Base-by-base conservation (phyloP, 2,113 vertebrate species). In the Delphinapterus leucas region DNA sequence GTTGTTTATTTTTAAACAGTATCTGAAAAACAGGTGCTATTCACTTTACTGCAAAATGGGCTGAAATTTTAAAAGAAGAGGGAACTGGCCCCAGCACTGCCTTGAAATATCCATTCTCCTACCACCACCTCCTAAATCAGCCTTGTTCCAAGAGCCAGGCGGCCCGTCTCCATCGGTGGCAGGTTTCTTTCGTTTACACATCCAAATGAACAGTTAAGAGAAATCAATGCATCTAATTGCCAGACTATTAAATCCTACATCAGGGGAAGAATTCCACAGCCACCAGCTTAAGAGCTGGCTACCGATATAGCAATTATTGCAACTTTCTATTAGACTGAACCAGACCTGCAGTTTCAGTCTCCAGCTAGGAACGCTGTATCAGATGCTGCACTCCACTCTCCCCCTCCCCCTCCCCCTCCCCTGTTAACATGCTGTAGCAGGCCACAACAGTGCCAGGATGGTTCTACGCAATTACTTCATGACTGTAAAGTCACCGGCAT, bases 161-260 rank as follows among this genome's bases (percentile, higher is more conserved):
- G 68, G 93, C 97, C 88, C 25, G 20, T 5, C 68, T 67, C 88
- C 87, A 96, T 65, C 2, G 1, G 91, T 76, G 63, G 93, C 81
- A 84, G 80, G 4, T 53, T 91, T 71, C 96, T 96, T 96, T 76
- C 87, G 89, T 97, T 89, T 96, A 97, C 97, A 97, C 98, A 97
- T 97, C 95, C 96, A 97, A 98, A 98, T 95, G 96, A 97, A 98
- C 95, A 97, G 97, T 96, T 98, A 97, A 97, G 97, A 98, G 83
- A 98, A 98, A 98, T 98, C 97, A 94, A 98, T 81, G 28, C 92
- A 97, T 97, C 97, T 93, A 98, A 97, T 97, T 90, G 97, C 97
- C 96, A 98, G 98, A 96, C 97, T 98, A 96, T 96, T 98, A 98
- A 98, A 98, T 97, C 92, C 97, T 93, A 95, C 67, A 49, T 92